Base-by-base conservation (phyloP, 2,113 vertebrate species). In the Peromyscus leucopus region DNA sequence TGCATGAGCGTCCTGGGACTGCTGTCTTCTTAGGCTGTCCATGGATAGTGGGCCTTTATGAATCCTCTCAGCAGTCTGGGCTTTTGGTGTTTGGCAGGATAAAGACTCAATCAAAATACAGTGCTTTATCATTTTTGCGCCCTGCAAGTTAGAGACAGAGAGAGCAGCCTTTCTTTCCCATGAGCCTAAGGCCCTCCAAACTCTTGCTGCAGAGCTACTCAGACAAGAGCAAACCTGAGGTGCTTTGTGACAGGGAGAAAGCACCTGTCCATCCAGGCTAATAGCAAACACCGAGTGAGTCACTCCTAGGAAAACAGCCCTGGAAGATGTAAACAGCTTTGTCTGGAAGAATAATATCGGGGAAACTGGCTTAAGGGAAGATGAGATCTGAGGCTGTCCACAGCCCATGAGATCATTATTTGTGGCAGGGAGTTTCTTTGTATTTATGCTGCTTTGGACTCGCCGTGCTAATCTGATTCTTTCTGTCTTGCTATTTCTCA, bases 161-260 rank as follows among this genome's bases (percentile, higher is more conserved):
- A 65, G 69, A 76, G 89, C 59, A 89, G 63, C 79, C 85, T 98
- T 95, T 94, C 71, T 85, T 96, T 74, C 39, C 19, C 0, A 21
- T 67, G 94, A 92, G 59, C 82, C 72, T 95, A 28, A 96, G 93
- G 36, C 36, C 61, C 57, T 92, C 74, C 42, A 51, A 88, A 90
- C 57, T 95, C 89, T 67, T 93, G 24, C 89, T 67, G 6, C 7
- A 84, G 87, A 79, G 48, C 0, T 2, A 55, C 72, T 93, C 33
- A 33, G 89, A 96, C 63, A 57, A 67, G 75, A 93, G 24, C 71
- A 48, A 93, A 94, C 36, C 33, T 4, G 42, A 63, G 59, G 46
- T 93, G 61, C 92, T 95, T 91, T 89, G 91, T 85, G 31, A 72
- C 7, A 3, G 67, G 80, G 65, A 93, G 80, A 96, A 97, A 93